These are phyloP conservation scores for Mesembrinibis cayennensis DNA, from an alignment of 2,113 vertebrate species.

Conservation along the genomic window DNA sequence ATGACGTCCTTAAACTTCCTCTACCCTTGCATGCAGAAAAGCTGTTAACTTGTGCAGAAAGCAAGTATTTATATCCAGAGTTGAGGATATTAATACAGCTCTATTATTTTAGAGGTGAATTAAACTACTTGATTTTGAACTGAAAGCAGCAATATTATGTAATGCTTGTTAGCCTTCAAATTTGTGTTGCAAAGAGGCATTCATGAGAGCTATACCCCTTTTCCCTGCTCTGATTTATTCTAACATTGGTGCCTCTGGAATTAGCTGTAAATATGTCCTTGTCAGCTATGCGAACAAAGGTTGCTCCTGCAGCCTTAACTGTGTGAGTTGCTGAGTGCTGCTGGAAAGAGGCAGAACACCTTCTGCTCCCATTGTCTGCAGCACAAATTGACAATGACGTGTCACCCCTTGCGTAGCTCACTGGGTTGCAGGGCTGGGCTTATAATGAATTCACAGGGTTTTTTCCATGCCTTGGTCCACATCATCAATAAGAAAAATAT, in stretches of 20 bases:
- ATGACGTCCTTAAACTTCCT: constrained; percentile 24
- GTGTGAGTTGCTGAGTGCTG: background rate
- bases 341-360: background rate
- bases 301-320: background rate
- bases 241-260: background rate
- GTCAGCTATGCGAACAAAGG: background rate
- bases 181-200: background rate
- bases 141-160: background rate
- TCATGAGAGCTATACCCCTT: background rate
- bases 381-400: background rate
- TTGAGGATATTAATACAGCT: background rate
- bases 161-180: background rate
- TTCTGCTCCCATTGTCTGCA: background rate
- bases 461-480: background rate
- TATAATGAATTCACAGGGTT: background rate
- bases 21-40: background rate
- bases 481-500: background rate
- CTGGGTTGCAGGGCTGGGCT: background rate
- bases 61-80: background rate
- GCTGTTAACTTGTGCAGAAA: constrained; percentile 2
- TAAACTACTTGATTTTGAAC: background rate
- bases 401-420: background rate
- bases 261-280: constrained; percentile 3
- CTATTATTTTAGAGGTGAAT: background rate
- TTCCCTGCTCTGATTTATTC: background rate